Evolutionary conservation across 2,888 invertebrate species (phyloP).

Genomic region (Plebejus melissa): DNA sequence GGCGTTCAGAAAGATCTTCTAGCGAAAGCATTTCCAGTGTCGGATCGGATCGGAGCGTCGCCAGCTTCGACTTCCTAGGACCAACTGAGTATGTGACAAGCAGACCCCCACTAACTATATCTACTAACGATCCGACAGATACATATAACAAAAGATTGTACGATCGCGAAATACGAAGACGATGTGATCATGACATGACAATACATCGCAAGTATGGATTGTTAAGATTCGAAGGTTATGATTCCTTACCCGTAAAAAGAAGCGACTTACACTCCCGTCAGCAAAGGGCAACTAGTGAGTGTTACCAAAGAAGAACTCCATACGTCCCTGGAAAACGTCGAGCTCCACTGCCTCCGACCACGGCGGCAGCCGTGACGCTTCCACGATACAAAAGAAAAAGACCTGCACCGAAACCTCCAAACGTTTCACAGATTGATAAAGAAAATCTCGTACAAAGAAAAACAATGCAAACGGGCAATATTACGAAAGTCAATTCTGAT

Average conservation of each 20-base stretch:
- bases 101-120: constrained; percentile 57
- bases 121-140: constrained; percentile 80
- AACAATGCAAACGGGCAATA: constrained; percentile 45
- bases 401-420: constrained; percentile 78
- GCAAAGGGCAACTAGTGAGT: constrained; percentile 81
- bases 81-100: constrained; percentile 73
- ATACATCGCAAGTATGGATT: constrained; percentile 83
- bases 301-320: constrained; percentile 78
- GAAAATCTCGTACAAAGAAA: constrained; percentile 39
- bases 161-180: constrained; percentile 78
- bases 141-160: constrained; percentile 81
- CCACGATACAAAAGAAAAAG: constrained; percentile 60
- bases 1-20: constrained; percentile 72
- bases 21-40: constrained; percentile 81
- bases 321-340: constrained; percentile 88
- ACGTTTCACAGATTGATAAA: constrained; percentile 42
- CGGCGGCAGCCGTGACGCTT: constrained; percentile 58
- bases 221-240: constrained; percentile 56
- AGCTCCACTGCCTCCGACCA: constrained; percentile 84
- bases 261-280: constrained; percentile 48
- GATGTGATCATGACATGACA: constrained; percentile 80
- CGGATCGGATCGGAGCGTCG: constrained; percentile 85
- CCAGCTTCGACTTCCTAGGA: constrained; percentile 84
- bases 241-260: constrained; percentile 54
- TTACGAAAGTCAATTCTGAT: constrained; percentile 32